Evolutionary conservation across 2,113 vertebrate species (phyloP).

Genomic region (Grammomys dolichurus): DNA sequence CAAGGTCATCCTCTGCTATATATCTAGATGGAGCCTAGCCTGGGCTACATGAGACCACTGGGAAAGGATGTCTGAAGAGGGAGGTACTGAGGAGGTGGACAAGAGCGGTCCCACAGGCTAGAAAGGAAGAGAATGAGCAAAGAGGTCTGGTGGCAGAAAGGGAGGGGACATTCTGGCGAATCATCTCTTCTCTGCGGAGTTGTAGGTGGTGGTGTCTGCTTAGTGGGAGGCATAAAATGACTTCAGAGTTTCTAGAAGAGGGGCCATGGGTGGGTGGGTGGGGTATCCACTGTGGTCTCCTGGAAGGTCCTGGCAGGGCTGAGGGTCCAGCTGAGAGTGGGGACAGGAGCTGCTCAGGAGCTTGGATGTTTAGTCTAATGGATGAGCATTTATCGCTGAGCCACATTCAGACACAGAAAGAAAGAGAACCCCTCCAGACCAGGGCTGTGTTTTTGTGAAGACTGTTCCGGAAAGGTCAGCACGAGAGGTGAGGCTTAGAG

Average conservation of each 20-base stretch:
- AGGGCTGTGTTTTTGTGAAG: not conserved
- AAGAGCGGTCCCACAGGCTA: not conserved
- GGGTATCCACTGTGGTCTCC: not conserved
- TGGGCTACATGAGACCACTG: not conserved
- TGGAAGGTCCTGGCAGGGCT: not conserved
- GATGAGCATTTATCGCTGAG: not conserved
- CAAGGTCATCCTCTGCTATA: not conserved
- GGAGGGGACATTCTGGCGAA: not conserved
- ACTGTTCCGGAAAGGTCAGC: not conserved
- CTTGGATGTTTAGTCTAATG: not conserved
- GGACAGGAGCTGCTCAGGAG: not conserved
- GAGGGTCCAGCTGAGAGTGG: not conserved
- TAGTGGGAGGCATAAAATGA: not conserved
- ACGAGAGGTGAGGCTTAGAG: not conserved
- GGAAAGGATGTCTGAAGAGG: not conserved
- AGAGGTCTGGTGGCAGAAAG: not conserved
- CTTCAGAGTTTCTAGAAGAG: not conserved
- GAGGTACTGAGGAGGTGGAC: not conserved
- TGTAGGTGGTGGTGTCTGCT: not conserved
- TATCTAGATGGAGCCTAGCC: not conserved
- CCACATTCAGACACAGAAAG: not conserved
- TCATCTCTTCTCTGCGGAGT: not conserved
- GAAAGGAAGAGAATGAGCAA: not conserved
- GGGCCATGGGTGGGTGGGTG: not conserved
- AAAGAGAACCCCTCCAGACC: not conserved